A percentile compares a stretch with the other conserved stretches of the same genome.
These are phyloP conservation scores for Epinotia nisella DNA, from an alignment of 2,888 invertebrate genomes.

Conservation along the genomic window DNA sequence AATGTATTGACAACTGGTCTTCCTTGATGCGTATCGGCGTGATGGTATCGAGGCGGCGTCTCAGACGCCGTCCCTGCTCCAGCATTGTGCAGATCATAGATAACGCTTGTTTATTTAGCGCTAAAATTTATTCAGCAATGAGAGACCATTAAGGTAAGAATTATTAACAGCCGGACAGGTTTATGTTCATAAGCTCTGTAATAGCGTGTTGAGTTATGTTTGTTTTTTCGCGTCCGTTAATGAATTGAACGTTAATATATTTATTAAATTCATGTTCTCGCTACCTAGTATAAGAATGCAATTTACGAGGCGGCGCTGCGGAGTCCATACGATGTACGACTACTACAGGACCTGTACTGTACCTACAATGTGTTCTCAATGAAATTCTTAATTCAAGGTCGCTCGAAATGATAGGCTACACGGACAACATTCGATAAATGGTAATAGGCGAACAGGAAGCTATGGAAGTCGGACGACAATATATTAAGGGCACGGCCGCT, in stretches of 20 bases:
- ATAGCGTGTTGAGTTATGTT: slow-evolving; percentile 67
- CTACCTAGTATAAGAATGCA: slow-evolving; percentile 41
- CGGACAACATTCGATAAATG: slow-evolving; percentile 76
- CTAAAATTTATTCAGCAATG: slow-evolving; percentile 79
- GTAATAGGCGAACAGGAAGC: slow-evolving; percentile 75
- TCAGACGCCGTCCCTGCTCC: slow-evolving; percentile 77
- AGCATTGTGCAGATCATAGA: slow-evolving; percentile 79
- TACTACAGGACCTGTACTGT: slow-evolving; percentile 52
- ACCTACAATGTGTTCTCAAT: slow-evolving; percentile 62
- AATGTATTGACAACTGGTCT: slow-evolving; percentile 84
- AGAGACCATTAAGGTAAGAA: slow-evolving; percentile 76
- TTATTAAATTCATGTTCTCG: slow-evolving; percentile 52
- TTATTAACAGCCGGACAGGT: slow-evolving; percentile 76
- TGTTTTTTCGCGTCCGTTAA: slow-evolving; percentile 67
- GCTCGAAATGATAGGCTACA: slow-evolving; percentile 66
- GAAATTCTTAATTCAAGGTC: slow-evolving; percentile 74
- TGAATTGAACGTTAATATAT: slow-evolving; percentile 71
- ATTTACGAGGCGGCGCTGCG: slow-evolving; percentile 32
- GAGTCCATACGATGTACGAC: slow-evolving; percentile 21
- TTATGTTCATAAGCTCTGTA: slow-evolving; percentile 71
- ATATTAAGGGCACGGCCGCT: slow-evolving; percentile 72
- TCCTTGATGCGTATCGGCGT: slow-evolving; percentile 83
- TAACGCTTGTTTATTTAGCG: slow-evolving; percentile 82
- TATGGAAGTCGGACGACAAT: slow-evolving; percentile 70
- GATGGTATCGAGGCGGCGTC: slow-evolving; percentile 82